These are phyloP conservation scores for Cryptus viduatorius DNA, from an alignment of 2,888 invertebrate genomes.

Conservation along the genomic window DNA sequence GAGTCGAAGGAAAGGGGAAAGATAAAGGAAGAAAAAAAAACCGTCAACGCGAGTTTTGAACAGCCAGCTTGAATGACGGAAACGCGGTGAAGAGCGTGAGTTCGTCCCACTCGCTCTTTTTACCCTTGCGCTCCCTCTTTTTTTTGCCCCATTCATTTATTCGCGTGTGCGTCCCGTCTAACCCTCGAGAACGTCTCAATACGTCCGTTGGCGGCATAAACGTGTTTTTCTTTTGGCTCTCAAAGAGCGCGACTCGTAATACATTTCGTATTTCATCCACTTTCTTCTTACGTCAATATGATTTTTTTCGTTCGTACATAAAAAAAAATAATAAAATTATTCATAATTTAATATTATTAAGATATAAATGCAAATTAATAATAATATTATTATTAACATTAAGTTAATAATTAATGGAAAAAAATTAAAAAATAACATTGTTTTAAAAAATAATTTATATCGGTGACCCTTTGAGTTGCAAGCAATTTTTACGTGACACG, in stretches of 20 bases:
- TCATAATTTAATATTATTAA: too few species aligned
- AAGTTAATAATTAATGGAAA: too few species aligned
- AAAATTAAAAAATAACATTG: too few species aligned
- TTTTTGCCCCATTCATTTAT: conserved; percentile 56
- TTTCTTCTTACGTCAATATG: background rate
- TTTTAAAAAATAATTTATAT: background rate
- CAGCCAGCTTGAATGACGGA: conserved; percentile 52
- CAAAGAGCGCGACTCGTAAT: background rate
- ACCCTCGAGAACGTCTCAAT: conserved; percentile 52
- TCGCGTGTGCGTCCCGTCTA: conserved; percentile 31
- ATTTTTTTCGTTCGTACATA: background rate
- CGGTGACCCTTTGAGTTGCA: background rate
- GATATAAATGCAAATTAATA: too few species aligned
- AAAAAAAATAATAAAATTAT: too few species aligned
- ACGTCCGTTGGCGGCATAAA: conserved; percentile 48
- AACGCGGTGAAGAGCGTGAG: conserved; percentile 39
- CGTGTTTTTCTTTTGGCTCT: conserved; percentile 43
- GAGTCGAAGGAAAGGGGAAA: background rate
- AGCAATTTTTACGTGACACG: background rate
- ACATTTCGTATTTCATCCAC: background rate
- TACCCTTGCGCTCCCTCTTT: conserved; percentile 31
- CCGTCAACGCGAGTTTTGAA: conserved; percentile 54
- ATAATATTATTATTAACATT: too few species aligned
- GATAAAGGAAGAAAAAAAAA: conserved; percentile 34
- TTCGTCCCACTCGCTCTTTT: conserved; percentile 10